A percentile compares a stretch with the other conserved stretches of the same genome.
phyloP scores from a whole-genome alignment of 2,888 invertebrate genomes.

The Acanthococcus lagerstroemiae region DNA sequence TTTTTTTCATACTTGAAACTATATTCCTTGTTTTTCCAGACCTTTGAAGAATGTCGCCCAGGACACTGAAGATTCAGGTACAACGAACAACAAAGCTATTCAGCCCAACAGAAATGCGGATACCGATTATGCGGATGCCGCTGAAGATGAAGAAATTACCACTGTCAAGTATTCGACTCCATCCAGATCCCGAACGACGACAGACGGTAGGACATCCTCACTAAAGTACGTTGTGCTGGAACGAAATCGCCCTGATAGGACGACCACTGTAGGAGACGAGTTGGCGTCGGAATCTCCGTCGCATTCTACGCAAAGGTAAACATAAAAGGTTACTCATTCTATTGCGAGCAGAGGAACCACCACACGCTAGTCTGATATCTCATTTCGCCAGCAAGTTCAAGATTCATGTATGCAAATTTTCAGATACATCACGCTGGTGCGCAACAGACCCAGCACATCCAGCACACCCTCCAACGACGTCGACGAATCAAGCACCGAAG shows the following conservation, averaged over 20 bases:
- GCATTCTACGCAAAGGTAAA: slow-evolving; percentile 30
- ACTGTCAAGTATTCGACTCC: slow-evolving; percentile 3
- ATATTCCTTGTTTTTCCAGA: slow-evolving; percentile 8
- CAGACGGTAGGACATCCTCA: slow-evolving; percentile 8
- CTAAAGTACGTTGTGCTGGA: slow-evolving; percentile 60
- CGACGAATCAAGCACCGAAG: slow-evolving; percentile 22
- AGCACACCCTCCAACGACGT: background rate
- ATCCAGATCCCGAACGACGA: slow-evolving; percentile 1
- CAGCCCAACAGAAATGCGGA: slow-evolving; percentile 27
- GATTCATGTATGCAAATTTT: no score
- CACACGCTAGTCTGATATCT: background rate
- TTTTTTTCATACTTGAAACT: no score
- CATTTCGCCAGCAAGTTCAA: no score
- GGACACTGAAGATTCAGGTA: slow-evolving; percentile 13
- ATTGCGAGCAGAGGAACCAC: background rate
- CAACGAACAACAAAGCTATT: slow-evolving; percentile 26
- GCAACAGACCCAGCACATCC: slow-evolving; percentile 39
- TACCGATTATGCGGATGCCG: slow-evolving; percentile 39
- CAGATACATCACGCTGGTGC: slow-evolving; percentile 42
- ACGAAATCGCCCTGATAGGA: slow-evolving; percentile 46
- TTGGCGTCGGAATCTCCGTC: slow-evolving; percentile 17
- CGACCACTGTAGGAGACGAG: slow-evolving; percentile 35
- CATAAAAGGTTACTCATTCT: background rate
- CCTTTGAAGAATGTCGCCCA: slow-evolving; percentile 29
- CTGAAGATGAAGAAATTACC: slow-evolving; percentile 37